Evolutionary conservation across 2,797 vertebrate genomes (phyloP).

Genomic region (Anguilla obscura): DNA sequence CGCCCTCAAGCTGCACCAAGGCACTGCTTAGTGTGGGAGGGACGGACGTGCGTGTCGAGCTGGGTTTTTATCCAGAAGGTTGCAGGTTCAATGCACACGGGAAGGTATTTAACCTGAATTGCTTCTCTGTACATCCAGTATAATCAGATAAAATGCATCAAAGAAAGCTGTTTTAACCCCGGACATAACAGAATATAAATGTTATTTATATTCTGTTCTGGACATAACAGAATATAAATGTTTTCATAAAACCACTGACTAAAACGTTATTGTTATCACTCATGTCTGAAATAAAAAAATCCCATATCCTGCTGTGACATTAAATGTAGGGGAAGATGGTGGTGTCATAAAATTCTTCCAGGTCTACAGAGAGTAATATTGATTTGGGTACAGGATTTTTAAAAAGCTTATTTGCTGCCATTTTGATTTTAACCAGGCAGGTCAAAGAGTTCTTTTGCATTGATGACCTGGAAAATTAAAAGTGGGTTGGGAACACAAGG

Average conservation of each 20-base stretch:
- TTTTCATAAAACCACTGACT: constrained; percentile 29
- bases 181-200: not conserved
- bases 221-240: constrained; percentile 1
- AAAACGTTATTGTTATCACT: constrained; percentile 35
- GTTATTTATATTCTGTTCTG: not conserved
- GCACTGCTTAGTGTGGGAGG: not conserved
- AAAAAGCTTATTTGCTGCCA: not conserved
- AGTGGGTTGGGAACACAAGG: not conserved
- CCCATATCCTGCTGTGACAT: constrained; percentile 34
- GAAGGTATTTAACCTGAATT: not conserved
- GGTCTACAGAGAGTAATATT: not conserved
- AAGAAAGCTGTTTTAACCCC: not conserved
- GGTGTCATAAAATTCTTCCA: constrained; percentile 15
- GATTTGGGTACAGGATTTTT: not conserved
- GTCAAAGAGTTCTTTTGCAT: not conserved
- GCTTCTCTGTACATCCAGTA: not conserved
- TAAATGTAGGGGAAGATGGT: constrained; percentile 39
- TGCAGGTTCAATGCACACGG: not conserved
- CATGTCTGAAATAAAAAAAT: constrained; percentile 39
- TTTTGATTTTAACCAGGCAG: not conserved
- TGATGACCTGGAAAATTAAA: not conserved
- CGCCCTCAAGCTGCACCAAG: not conserved
- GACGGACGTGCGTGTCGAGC: too few species aligned
- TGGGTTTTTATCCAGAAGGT: not conserved
- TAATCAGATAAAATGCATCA: not conserved